Conservation (phyloP, 2,113 vertebrate genomes). For the Daboia siamensis region DNA sequence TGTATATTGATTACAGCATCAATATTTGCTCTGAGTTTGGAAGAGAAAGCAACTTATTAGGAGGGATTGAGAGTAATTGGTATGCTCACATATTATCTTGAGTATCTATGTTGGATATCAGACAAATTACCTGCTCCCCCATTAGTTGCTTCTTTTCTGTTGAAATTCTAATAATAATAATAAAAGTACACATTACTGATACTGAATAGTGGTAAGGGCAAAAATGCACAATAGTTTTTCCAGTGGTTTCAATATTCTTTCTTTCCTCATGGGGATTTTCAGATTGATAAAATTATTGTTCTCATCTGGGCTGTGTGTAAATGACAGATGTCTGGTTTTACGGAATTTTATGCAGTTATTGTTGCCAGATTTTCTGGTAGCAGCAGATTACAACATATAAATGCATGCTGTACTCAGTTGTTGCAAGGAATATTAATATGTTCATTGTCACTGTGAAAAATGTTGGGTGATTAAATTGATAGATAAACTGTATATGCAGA, state of each 20-base stretch:
- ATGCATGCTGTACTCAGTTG: not conserved
- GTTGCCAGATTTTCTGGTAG: not conserved
- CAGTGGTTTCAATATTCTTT: not conserved
- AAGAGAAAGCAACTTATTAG: not conserved
- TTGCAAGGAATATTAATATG: not conserved
- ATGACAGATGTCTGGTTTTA: not conserved
- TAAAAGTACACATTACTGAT: too few relatives aligned
- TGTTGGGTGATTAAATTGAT: not conserved
- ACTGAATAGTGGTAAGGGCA: too few relatives aligned
- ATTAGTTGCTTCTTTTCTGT: not conserved
- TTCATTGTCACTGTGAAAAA: not conserved
- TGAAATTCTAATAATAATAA: not conserved
- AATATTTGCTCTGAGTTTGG: not conserved
- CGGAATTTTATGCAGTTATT: not conserved
- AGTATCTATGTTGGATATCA: not conserved
- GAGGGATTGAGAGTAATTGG: not conserved
- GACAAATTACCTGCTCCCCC: not conserved
- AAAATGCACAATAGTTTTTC: too few relatives aligned
- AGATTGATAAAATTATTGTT: not conserved
- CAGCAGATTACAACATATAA: not conserved
- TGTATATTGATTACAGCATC: not conserved
- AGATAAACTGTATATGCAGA: not conserved
- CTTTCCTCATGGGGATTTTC: not conserved
- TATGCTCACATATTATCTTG: not conserved
- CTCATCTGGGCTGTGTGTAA: not conserved